Conservation (phyloP, 1,140 invertebrate genomes). For the Triops longicaudatus region DNA sequence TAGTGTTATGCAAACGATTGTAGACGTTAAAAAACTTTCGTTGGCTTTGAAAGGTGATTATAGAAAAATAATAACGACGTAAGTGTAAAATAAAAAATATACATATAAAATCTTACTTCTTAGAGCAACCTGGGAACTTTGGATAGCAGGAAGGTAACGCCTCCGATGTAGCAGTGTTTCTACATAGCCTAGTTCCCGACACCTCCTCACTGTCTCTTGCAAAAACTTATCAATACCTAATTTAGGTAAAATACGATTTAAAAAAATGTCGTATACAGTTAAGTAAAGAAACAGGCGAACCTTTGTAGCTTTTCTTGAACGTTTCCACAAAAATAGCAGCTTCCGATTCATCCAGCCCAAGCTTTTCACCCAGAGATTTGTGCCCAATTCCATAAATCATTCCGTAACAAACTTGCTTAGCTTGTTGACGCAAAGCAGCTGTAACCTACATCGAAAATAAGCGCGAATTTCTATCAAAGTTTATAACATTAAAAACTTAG, state of each 20-base stretch:
- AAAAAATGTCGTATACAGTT: no score
- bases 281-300: no score
- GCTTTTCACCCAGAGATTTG: slow-evolving; percentile 67
- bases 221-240: slow-evolving; percentile 27
- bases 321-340: slow-evolving; percentile 67
- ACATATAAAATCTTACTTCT: no score
- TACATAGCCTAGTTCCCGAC: slow-evolving; percentile 64
- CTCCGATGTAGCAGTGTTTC: slow-evolving; percentile 70
- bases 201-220: slow-evolving; percentile 52
- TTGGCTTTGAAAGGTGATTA: no score
- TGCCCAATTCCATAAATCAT: slow-evolving; percentile 96
- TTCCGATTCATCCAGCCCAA: slow-evolving; percentile 70
- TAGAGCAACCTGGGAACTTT: slow-evolving; percentile 48
- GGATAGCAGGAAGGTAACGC: slow-evolving; percentile 69
- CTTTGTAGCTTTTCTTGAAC: slow-evolving; percentile 67
- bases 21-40: no score
- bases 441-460: slow-evolving; percentile 49
- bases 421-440: slow-evolving; percentile 65
- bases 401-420: slow-evolving; percentile 92
- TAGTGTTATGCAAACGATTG: no score
- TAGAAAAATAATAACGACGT: no score
- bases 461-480: background rate
- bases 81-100: no score
- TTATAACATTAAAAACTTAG: background rate
- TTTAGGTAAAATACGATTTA: background rate